These are phyloP conservation scores for Microcebus ravelobensis DNA, from an alignment of 2,113 vertebrate species.

Conservation along the genomic window DNA sequence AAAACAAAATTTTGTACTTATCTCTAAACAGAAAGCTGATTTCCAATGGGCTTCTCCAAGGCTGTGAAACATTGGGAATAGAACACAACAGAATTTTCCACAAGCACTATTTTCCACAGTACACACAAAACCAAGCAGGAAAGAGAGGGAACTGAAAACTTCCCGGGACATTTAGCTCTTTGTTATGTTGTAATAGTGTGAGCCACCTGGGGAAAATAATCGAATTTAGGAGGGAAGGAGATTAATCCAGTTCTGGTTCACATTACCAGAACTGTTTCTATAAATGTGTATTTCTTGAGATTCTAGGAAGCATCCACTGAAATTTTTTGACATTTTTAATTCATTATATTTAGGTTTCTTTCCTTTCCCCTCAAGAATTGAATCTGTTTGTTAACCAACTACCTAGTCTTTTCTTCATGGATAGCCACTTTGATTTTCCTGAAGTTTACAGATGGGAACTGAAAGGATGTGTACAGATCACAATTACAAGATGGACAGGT, in stretches of 20 bases:
- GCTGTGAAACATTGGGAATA: not conserved
- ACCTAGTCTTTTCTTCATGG: not conserved
- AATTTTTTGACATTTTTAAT: constrained; percentile 31
- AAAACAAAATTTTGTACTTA: not conserved
- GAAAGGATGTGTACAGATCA: not conserved
- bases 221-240: not conserved
- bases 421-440: not conserved
- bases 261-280: not conserved
- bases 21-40: constrained; percentile 19
- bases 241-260: not conserved
- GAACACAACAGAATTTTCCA: constrained; percentile 47
- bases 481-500: not conserved
- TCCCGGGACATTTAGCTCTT: constrained; percentile 26
- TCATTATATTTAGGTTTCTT: not conserved
- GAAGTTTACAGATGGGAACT: not conserved
- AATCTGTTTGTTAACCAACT: not conserved
- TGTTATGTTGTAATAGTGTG: not conserved
- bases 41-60: not conserved
- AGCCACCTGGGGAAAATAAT: constrained; percentile 38
- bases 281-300: constrained; percentile 20
- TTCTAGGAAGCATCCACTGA: constrained; percentile 3
- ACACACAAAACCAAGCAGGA: constrained; percentile 49
- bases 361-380: not conserved
- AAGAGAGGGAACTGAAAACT: constrained; percentile 9
- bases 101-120: not conserved